Percentiles rank a stretch among this genome's conserved stretches.
phyloP scores from a whole-genome alignment of 1,140 invertebrate species.

The Psilanteris sp. region DNA sequence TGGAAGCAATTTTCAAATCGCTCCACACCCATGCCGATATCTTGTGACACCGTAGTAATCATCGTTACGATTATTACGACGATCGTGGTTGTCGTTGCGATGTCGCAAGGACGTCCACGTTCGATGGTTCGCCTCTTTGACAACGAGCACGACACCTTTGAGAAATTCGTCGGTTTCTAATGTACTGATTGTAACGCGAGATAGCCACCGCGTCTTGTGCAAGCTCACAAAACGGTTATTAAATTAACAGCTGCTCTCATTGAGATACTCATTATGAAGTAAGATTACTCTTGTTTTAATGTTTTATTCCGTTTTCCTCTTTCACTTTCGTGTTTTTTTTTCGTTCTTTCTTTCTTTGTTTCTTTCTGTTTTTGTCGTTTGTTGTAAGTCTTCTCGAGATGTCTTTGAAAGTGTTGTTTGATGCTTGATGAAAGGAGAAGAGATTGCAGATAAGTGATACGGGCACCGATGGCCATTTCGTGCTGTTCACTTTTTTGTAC shows the following conservation, averaged over 20 bases:
- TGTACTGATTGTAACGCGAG: slow-evolving; percentile 40
- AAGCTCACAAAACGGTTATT: slow-evolving; percentile 47
- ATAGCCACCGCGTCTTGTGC: slow-evolving; percentile 28
- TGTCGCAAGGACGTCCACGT: slow-evolving; percentile 30
- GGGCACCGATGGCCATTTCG: slow-evolving; percentile 16
- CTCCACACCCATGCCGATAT: slow-evolving; percentile 45
- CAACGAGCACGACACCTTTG: too few relatives aligned
- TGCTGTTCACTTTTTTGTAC: slow-evolving; percentile 1
- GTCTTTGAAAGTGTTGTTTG: slow-evolving; percentile 43
- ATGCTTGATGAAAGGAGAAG: slow-evolving; percentile 28
- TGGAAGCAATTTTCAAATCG: slow-evolving; percentile 29
- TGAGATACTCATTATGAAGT: slow-evolving; percentile 52
- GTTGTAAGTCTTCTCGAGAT: slow-evolving; percentile 39
- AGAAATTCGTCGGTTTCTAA: slow-evolving; percentile 46
- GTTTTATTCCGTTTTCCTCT: too few relatives aligned
- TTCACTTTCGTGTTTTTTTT: too few relatives aligned
- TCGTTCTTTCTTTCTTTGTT: too few relatives aligned
- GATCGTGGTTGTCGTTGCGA: slow-evolving; percentile 36
- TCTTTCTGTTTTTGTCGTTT: slow-evolving; percentile 25
- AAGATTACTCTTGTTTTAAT: slow-evolving; percentile 38
- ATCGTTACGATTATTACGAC: too few relatives aligned
- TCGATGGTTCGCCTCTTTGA: too few relatives aligned
- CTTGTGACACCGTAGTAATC: slow-evolving; percentile 42
- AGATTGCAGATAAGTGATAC: slow-evolving; percentile 25
- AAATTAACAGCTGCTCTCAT: slow-evolving; percentile 37